Percentiles rank a stretch among this genome's conserved stretches.
Evolutionary conservation across 2,888 invertebrate species (phyloP).

Genomic region (Danaus chrysippus): DNA sequence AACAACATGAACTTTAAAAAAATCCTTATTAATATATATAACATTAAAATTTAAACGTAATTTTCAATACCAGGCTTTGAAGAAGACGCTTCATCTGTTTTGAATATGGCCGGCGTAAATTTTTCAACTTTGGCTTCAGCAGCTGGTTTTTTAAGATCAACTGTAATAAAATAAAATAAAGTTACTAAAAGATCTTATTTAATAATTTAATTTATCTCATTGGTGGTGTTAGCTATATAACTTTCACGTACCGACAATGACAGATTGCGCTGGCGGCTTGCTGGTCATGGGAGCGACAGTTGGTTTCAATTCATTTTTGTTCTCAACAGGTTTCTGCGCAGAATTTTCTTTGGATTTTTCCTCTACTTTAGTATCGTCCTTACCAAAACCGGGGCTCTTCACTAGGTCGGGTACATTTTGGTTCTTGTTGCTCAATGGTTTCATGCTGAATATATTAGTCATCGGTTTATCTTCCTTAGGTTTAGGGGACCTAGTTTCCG

Average conservation of each 20-base stretch:
- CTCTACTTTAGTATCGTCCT: constrained; percentile 40
- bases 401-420: constrained; percentile 49
- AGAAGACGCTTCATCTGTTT: constrained; percentile 36
- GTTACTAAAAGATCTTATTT: constrained; percentile 3
- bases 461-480: constrained; percentile 48
- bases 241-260: constrained; percentile 33
- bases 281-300: constrained; percentile 39
- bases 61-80: constrained; percentile 18
- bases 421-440: constrained; percentile 39
- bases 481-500: constrained; percentile 37
- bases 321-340: constrained; percentile 38
- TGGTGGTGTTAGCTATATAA: no score
- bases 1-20: constrained; percentile 10
- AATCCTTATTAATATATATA: not conserved
- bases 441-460: constrained; percentile 51
- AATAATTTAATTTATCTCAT: not conserved
- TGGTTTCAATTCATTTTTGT: constrained; percentile 45
- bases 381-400: constrained; percentile 40
- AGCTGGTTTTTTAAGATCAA: constrained; percentile 32
- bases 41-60: no score
- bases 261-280: constrained; percentile 36
- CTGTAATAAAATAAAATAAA: constrained; percentile 23
- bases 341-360: constrained; percentile 53
- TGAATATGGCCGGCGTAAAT: constrained; percentile 34
- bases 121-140: constrained; percentile 31